Evolutionary conservation across 2,888 invertebrate species (phyloP).

Genomic region (Leucoptera coffeella): DNA sequence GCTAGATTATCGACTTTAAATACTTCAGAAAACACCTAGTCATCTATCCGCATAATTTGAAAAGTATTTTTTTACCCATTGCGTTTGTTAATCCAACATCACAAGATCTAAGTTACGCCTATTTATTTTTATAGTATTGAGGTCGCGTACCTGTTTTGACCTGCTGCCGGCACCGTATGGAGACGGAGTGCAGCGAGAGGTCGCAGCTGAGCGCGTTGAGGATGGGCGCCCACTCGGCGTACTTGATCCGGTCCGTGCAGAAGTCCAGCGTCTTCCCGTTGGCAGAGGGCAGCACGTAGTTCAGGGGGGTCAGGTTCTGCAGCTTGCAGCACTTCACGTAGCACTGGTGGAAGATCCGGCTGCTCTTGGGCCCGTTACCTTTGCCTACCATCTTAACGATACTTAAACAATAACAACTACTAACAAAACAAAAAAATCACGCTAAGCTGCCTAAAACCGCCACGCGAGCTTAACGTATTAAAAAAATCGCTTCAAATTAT

Average conservation of each 20-base stretch:
- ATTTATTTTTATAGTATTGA: too few relatives aligned
- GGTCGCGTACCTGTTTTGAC: constrained; percentile 36
- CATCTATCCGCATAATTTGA: too few relatives aligned
- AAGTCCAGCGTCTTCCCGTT: constrained; percentile 59
- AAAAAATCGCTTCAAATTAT: too few relatives aligned
- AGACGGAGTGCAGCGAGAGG: constrained; percentile 61
- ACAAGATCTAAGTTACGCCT: too few relatives aligned
- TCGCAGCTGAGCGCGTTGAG: constrained; percentile 67
- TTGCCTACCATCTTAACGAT: constrained; percentile 49
- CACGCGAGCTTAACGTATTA: too few relatives aligned
- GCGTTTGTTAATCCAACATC: too few relatives aligned
- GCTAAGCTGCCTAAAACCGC: too few relatives aligned
- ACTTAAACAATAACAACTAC: too few relatives aligned
- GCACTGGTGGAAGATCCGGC: constrained; percentile 43
- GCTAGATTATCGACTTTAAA: too few relatives aligned
- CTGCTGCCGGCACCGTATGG: constrained; percentile 56
- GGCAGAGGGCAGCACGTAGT: constrained; percentile 27
- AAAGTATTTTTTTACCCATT: too few relatives aligned
- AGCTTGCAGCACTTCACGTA: constrained; percentile 45
- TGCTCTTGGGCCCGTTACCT: constrained; percentile 26
- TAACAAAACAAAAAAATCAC: too few relatives aligned
- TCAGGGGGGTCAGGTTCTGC: constrained; percentile 36
- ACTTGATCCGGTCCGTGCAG: constrained; percentile 67
- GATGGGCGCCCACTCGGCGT: constrained; percentile 71
- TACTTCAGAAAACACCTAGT: too few relatives aligned